Percentiles rank a stretch among this genome's conserved stretches.
These are phyloP conservation scores for Rhamphomyia laevipes DNA, from an alignment of 2,888 invertebrate species.

Conservation along the genomic window DNA sequence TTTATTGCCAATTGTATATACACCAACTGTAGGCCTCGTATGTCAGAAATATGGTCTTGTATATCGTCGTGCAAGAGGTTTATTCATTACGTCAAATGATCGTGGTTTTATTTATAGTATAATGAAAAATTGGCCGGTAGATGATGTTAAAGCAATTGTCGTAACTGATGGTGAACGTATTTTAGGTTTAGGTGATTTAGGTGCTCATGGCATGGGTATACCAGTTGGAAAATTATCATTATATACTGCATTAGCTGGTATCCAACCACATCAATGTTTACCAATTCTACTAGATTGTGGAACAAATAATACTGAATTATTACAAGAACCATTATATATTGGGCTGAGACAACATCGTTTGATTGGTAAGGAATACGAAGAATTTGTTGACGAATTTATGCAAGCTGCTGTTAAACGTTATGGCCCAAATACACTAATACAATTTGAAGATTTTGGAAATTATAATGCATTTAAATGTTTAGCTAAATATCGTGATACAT, in stretches of 20 bases:
- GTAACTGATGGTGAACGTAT: slow-evolving; percentile 99
- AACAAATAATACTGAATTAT: slow-evolving; percentile 72
- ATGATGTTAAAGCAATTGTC: slow-evolving; percentile 76
- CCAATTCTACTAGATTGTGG: slow-evolving; percentile 90
- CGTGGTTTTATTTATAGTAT: slow-evolving; percentile 80
- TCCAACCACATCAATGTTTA: slow-evolving; percentile 89
- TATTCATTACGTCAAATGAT: slow-evolving; percentile 90
- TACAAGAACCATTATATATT: slow-evolving; percentile 91
- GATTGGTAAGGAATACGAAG: slow-evolving; percentile 76
- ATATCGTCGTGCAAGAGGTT: slow-evolving; percentile 74
- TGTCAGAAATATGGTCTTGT: slow-evolving; percentile 89
- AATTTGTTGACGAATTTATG: slow-evolving; percentile 97
- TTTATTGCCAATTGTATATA: slow-evolving; percentile 93
- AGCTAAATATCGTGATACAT: slow-evolving; percentile 73
- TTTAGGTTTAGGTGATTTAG: slow-evolving; percentile 92
- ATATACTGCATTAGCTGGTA: slow-evolving; percentile 94
- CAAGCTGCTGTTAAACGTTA: slow-evolving; percentile 70
- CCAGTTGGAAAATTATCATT: slow-evolving; percentile 94
- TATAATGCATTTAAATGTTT: slow-evolving; percentile 90
- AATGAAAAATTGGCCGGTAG: slow-evolving; percentile 46
- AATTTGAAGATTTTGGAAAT: slow-evolving; percentile 98
- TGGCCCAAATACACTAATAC: slow-evolving; percentile 76
- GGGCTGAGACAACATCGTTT: slow-evolving; percentile 78
- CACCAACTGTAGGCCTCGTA: slow-evolving; percentile 89
- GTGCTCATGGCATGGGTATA: slow-evolving; percentile 98